Conservation (phyloP, 1,140 invertebrate genomes). For the Pemphigus obesinymphae region DNA sequence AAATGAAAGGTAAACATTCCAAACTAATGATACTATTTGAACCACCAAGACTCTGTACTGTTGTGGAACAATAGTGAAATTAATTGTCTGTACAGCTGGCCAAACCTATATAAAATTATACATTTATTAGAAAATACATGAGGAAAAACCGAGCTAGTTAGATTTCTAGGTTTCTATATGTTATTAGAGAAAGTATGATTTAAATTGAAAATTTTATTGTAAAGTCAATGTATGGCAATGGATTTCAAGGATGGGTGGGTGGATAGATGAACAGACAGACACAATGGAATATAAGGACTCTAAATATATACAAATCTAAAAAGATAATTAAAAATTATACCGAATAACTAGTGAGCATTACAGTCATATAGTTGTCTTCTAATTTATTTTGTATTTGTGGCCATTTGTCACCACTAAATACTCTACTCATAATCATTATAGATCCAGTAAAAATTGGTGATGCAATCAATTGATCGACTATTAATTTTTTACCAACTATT, state of each 20-base stretch:
- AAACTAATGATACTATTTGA: slow-evolving; percentile 72
- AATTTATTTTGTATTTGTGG: slow-evolving; percentile 58
- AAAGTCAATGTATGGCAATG: too few relatives aligned
- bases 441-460: slow-evolving; percentile 62
- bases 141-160: too few relatives aligned
- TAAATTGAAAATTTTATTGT: too few relatives aligned
- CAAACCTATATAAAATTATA: slow-evolving; percentile 63
- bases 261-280: too few relatives aligned
- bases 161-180: too few relatives aligned
- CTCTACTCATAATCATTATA: slow-evolving; percentile 57
- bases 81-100: slow-evolving; percentile 76
- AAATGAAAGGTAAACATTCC: slow-evolving; percentile 78
- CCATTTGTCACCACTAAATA: slow-evolving; percentile 58
- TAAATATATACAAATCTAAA: too few relatives aligned
- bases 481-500: slow-evolving; percentile 64
- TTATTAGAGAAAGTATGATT: too few relatives aligned
- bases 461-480: slow-evolving; percentile 68
- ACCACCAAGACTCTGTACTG: slow-evolving; percentile 75
- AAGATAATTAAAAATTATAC: slow-evolving; percentile 49
- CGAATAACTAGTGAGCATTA: slow-evolving; percentile 70
- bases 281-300: too few relatives aligned
- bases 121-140: too few relatives aligned
- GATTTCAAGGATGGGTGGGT: too few relatives aligned
- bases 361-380: slow-evolving; percentile 60
- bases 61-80: slow-evolving; percentile 77